phyloP scores from a whole-genome alignment of 1,140 invertebrate species.

The Macrosteles quadrilineatus region DNA sequence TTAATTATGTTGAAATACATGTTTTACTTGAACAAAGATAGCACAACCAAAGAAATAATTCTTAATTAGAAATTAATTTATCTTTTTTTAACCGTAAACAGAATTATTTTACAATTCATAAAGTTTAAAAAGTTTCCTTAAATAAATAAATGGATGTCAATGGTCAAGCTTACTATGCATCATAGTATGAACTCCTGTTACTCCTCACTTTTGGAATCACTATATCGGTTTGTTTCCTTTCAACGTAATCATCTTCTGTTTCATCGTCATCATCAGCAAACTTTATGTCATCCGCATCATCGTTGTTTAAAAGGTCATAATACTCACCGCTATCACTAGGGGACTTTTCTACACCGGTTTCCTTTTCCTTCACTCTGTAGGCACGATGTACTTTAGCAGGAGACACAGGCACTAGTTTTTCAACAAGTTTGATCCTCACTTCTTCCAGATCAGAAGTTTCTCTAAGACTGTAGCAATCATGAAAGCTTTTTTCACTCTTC shows the following conservation, averaged over 20 bases:
- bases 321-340: conserved; percentile 46
- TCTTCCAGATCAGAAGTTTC: background rate
- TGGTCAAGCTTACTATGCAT: too few species aligned
- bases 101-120: too few species aligned
- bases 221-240: background rate
- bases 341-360: conserved; percentile 48
- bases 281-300: conserved; percentile 52
- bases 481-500: conserved; percentile 13
- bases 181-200: conserved; percentile 17
- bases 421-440: conserved; percentile 33
- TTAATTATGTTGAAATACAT: too few species aligned
- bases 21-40: too few species aligned
- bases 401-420: conserved; percentile 44
- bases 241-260: conserved; percentile 43
- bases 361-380: conserved; percentile 45
- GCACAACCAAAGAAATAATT: too few species aligned
- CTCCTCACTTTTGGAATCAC: background rate
- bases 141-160: too few species aligned
- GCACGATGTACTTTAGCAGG: conserved; percentile 45
- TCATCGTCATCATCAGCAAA: conserved; percentile 57
- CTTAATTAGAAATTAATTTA: too few species aligned
- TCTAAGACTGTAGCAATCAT: conserved; percentile 5
- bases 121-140: too few species aligned
- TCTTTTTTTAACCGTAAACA: too few species aligned
- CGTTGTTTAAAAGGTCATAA: conserved; percentile 50